A percentile compares a stretch with the other conserved stretches of the same genome.
These are phyloP conservation scores for Ladona fulva DNA, from an alignment of 1,140 invertebrate genomes.

Conservation along the genomic window DNA sequence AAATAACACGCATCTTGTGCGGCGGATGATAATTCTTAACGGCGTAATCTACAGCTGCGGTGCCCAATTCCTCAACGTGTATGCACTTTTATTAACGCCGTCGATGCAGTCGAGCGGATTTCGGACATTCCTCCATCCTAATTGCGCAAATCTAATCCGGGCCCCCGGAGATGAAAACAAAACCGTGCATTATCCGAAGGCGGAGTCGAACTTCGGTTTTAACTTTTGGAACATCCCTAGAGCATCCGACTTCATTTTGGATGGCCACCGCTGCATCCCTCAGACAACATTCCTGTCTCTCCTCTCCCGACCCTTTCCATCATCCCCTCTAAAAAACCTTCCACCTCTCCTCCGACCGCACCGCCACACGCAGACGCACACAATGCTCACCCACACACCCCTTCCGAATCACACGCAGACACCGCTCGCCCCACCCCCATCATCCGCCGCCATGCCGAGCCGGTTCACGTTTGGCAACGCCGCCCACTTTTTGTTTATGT, in stretches of 20 bases:
- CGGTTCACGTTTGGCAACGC: neutral
- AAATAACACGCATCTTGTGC: too few species aligned
- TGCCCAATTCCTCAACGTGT: too few species aligned
- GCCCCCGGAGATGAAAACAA: too few species aligned
- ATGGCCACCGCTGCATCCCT: neutral
- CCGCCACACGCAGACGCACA: neutral
- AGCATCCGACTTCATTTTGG: neutral
- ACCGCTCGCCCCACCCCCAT: neutral
- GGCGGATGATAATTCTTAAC: too few species aligned
- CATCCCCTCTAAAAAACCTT: neutral
- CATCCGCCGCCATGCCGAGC: neutral
- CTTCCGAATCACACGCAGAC: neutral
- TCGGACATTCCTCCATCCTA: too few species aligned
- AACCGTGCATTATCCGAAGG: too few species aligned
- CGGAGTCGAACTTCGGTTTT: too few species aligned
- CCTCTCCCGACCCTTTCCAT: neutral
- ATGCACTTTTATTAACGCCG: too few species aligned
- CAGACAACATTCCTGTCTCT: neutral
- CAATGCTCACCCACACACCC: neutral
- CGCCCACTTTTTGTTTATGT: constrained; percentile 9
- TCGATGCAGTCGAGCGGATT: too few species aligned
- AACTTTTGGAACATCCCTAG: too few species aligned
- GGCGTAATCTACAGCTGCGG: too few species aligned
- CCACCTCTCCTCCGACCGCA: neutral
- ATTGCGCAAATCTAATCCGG: too few species aligned